Base-by-base conservation (phyloP, 2,113 vertebrate genomes). In the Tachycineta bicolor region DNA sequence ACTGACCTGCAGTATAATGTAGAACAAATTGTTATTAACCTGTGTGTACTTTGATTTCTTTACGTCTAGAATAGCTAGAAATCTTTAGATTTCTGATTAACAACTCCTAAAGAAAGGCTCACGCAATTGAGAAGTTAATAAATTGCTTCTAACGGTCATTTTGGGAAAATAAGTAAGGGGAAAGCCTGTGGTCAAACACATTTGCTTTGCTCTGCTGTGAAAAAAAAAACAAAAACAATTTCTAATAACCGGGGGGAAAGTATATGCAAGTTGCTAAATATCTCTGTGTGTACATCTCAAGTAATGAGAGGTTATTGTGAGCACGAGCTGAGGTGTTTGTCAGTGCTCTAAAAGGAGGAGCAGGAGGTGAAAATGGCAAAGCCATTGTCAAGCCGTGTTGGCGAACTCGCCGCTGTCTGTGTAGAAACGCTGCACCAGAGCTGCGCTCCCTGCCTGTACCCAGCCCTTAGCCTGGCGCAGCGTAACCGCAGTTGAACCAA, bases 171-270 rank as follows among this genome's bases (percentile, higher is more conserved):
- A 75, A 82, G 23, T 49, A 43, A 95, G 73, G 52, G 59, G 58
- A 37, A 81, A 90, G 71, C 46, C 79, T 59, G 59, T 80, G 75
- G 70, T 93, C 83, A 80, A 77, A 75, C 46, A 58, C 3, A 2
- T 58, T 81, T 87, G 56, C 56, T 97, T 76, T 91, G 19, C 76
- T 92, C 31, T 87, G 68, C 71, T 80, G 53, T 93, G 46, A 19
- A 73, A 87, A 93, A 37, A 37, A 37, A 37, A 37, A 8, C 41
- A 70, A 15, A 39, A 39, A 33, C 0, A 18, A 23, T 71, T 47
- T 75, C 44, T 53, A 49, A 60, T 25, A 76, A 78, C 0, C 0
- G 6, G 52, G 39, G 5, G 25, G 12, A 9, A 18, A 31, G 7
- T 14, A 26, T 41, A 44, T 83, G 71, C 59, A 52, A 33, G 55